Evolutionary conservation across 2,113 vertebrate species (phyloP), one percentile per base, ranked within the genome.

Genomic region (Malurus cyaneus): DNA sequence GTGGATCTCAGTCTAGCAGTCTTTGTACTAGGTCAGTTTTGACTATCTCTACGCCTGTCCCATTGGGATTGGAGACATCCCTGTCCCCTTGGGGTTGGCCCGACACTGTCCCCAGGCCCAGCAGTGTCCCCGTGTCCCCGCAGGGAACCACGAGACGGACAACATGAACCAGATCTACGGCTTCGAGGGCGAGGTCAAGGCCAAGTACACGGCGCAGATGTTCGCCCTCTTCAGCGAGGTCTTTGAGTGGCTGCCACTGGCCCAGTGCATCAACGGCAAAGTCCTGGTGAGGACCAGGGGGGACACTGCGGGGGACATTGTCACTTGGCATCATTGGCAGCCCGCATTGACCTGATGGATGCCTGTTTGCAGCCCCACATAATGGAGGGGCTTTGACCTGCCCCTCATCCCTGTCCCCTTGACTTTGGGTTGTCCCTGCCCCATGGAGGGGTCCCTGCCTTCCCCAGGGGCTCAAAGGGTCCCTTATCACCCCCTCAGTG

Each of bases 131-230:
- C 11, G 3, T 1, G 20, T 47, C 64, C 64, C 20, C 7, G 5
- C 82, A 99, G 99, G 99, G 76, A 99, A 99, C 97, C 99, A 99
- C 1, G 99, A 99, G 97, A 99, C 99, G 0, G 99, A 99, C 98
- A 71, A 71, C 49, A 71, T 71, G 67, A 71, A 71, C 67, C 67
- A 71, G 67, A 71, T 71, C 49, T 71, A 71, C 36, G 67, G 67
- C 67, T 71, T 71, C 49, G 67, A 71, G 49, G 67, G 67, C 28
- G 67, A 71, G 67, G 67, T 71, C 14, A 71, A 71, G 67, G 67
- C 67, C 67, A 71, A 71, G 67, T 71, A 71, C 67, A 71, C 67
- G 20, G 67, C 67, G 20, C 67, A 71, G 67, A 71, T 71, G 67
- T 71, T 71, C 28, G 67, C 67, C 3, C 67, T 71, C 49, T 71